Base-by-base conservation (phyloP, 2,888 invertebrate genomes). In the Toxonevra muliebris region DNA sequence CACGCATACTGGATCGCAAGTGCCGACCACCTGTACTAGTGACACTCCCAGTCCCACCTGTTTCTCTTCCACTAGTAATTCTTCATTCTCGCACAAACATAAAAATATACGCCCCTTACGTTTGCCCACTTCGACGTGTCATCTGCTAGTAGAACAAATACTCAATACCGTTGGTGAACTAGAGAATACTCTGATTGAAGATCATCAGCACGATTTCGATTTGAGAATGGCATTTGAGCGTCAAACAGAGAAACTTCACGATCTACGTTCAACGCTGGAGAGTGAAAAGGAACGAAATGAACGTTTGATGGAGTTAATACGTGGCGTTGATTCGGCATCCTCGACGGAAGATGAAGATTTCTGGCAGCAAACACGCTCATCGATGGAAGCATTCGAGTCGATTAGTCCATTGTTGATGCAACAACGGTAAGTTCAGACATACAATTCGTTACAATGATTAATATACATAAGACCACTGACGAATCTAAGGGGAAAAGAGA, bases 391-490 rank as follows among this genome's bases (percentile, higher is more conserved):
- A 42, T 74, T 73, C 53, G 76, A 75, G 11, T 82, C 80, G 15
- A 82, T 82, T 17, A 82, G 82, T 72, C 82, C 82, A 0, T 61
- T 82, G 57, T 71, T 82, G 12, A 80, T 82, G 81, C 81, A 81
- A 53, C 80, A 82, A 55, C 78, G 81, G 81, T 70, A 15, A 62
- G 54, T 67, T 42, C 13, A 61, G 5, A 43, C 41, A 15, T 54
- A 0, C 5, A 40, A 50, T 15, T 42, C 1, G 0, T 43, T 11
- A n/a, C 30, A 11, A 17, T 2, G n/a, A 12, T 8, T 13, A 5
- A 19, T 52, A 11, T 19, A 8, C 30, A 4, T 2, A 4, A 30
- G 30, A 30, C 2, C 30, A 30, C 30, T 4, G 30, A 7, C 7
- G 30, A 7, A 7, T n/a, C n/a, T 7, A 7, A 7, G 30, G 7